Evolutionary conservation across 1,140 invertebrate genomes (phyloP).

Genomic region (Thaumetopoea pityocampa): DNA sequence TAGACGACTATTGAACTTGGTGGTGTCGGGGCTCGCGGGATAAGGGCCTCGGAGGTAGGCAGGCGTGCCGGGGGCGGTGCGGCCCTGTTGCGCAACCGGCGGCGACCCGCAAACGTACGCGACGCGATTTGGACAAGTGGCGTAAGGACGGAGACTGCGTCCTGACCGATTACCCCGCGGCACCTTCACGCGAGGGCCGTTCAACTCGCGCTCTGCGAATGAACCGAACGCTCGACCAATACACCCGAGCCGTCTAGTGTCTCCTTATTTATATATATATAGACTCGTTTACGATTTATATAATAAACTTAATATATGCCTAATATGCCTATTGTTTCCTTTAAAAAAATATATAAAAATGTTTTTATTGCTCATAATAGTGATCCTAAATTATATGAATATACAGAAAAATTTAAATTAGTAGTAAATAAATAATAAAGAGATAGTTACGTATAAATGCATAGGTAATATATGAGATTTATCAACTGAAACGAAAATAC

Average conservation of each 20-base stretch:
- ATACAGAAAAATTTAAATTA: too few relatives aligned
- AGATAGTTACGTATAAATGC: too few relatives aligned
- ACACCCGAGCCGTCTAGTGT: slow-evolving; percentile 10
- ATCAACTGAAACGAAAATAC: too few relatives aligned
- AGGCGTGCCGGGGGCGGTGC: slow-evolving; percentile 16
- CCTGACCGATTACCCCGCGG: slow-evolving; percentile 48
- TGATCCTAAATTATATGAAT: too few relatives aligned
- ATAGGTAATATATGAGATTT: too few relatives aligned
- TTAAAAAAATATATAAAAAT: too few relatives aligned
- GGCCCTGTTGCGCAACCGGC: slow-evolving; percentile 28
- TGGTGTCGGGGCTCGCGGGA: slow-evolving; percentile 12
- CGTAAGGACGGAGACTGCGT: slow-evolving; percentile 44
- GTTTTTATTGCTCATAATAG: too few relatives aligned
- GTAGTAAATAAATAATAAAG: too few relatives aligned
- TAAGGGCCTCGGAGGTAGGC: slow-evolving; percentile 16
- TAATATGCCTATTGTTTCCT: too few relatives aligned
- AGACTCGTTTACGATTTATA: too few relatives aligned
- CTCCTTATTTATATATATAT: slow-evolving; percentile 2
- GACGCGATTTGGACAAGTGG: slow-evolving; percentile 42
- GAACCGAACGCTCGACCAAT: slow-evolving; percentile 12
- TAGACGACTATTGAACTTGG: slow-evolving; percentile 35
- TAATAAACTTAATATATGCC: too few relatives aligned
- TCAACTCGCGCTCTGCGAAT: slow-evolving; percentile 27
- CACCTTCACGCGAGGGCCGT: slow-evolving; percentile 44
- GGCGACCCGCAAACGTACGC: slow-evolving; percentile 32